Percentiles rank a stretch among this genome's conserved stretches.
phyloP scores from a whole-genome alignment of 2,113 vertebrate species.

The Eclectus roratus region DNA sequence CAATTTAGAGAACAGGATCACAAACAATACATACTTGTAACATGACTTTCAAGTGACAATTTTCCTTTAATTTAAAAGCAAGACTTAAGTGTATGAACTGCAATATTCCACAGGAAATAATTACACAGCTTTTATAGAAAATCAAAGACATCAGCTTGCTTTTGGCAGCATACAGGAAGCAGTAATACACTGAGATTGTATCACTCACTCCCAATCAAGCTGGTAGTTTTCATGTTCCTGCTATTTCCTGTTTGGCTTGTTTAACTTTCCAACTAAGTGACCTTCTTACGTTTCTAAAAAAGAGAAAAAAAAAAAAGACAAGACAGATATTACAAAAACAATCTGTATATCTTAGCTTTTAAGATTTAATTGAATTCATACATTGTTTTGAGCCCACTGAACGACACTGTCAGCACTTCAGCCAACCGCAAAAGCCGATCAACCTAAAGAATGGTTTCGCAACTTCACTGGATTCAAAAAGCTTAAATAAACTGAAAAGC shows the following conservation, averaged over 20 bases:
- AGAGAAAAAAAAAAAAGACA: background rate
- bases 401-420: conserved; percentile 34
- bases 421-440: conserved; percentile 30
- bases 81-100: background rate
- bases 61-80: background rate
- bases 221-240: background rate
- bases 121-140: background rate
- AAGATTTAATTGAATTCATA: background rate
- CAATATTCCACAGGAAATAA: conserved; percentile 29
- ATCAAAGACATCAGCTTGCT: background rate
- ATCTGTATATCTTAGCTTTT: background rate
- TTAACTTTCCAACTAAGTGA: conserved; percentile 30
- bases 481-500: background rate
- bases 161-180: conserved; percentile 9
- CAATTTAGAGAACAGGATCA: background rate
- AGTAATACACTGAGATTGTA: background rate
- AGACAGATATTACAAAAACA: background rate
- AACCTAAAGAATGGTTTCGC: background rate
- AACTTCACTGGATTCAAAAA: background rate
- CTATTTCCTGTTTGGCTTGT: conserved; percentile 17
- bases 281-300: conserved; percentile 2
- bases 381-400: background rate
- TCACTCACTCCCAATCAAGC: background rate
- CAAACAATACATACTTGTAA: background rate
- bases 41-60: background rate